phyloP scores from a whole-genome alignment of 2,888 invertebrate species.

The Spisula solida region DNA sequence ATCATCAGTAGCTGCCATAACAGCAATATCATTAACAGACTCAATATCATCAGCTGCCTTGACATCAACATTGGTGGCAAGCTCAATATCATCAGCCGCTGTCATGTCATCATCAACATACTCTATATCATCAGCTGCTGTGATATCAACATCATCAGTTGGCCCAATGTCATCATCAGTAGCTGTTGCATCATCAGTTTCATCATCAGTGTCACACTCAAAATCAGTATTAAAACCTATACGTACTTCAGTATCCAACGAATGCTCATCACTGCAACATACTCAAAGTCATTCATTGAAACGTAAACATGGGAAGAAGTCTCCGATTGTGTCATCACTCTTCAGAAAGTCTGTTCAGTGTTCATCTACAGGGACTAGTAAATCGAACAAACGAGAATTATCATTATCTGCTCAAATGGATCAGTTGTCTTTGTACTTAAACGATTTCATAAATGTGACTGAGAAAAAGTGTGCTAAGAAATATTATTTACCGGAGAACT shows the following conservation, averaged over 20 bases:
- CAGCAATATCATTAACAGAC: no score
- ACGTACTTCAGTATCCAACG: neutral
- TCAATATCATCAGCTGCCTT: neutral
- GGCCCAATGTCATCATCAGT: no score
- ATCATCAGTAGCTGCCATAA: neutral
- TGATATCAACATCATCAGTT: no score
- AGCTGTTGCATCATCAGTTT: neutral
- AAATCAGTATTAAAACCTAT: neutral
- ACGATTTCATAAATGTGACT: slow-evolving; percentile 29
- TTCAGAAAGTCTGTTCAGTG: neutral
- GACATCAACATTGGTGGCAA: neutral
- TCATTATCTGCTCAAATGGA: slow-evolving; percentile 22
- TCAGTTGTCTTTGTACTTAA: slow-evolving; percentile 29
- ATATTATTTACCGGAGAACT: slow-evolving; percentile 50
- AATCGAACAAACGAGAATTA: neutral
- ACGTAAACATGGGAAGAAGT: slow-evolving; percentile 20
- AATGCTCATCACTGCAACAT: neutral
- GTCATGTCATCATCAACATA: no score
- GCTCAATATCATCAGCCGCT: no score
- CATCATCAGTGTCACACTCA: neutral
- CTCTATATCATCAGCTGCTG: no score
- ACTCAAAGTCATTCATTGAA: slow-evolving; percentile 4
- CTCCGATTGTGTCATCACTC: neutral
- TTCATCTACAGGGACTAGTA: neutral
- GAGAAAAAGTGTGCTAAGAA: neutral